These are phyloP conservation scores for Camelus dromedarius DNA, from an alignment of 2,113 vertebrate species.

Conservation along the genomic window DNA sequence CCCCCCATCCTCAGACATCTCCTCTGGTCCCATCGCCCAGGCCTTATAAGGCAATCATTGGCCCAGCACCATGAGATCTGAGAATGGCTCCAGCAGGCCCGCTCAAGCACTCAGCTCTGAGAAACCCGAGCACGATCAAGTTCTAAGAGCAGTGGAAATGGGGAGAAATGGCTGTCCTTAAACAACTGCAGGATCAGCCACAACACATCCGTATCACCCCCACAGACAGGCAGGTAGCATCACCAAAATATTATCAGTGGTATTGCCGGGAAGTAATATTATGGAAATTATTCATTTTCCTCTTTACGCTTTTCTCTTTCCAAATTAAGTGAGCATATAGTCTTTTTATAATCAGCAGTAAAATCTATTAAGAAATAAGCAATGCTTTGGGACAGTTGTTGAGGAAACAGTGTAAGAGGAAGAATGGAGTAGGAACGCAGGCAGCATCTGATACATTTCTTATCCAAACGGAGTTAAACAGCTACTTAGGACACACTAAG, in stretches of 20 bases:
- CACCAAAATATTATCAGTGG: not conserved
- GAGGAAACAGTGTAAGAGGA: not conserved
- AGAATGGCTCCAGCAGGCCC: not conserved
- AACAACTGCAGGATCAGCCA: not conserved
- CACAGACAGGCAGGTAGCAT: not conserved
- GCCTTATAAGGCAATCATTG: not conserved
- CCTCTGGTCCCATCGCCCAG: not conserved
- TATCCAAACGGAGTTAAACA: not conserved
- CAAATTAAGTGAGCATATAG: not conserved
- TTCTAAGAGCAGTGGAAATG: not conserved
- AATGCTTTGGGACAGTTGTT: not conserved
- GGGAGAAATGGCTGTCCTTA: not conserved
- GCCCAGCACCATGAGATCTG: not conserved
- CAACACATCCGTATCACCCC: not conserved
- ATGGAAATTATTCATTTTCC: not conserved
- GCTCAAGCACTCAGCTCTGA: not conserved
- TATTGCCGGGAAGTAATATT: not conserved
- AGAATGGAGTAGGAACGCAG: not conserved
- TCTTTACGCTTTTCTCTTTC: conserved; percentile 36
- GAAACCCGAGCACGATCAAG: not conserved
- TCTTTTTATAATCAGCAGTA: not conserved
- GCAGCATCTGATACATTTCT: not conserved
- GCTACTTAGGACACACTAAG: not conserved
- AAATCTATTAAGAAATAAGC: not conserved
- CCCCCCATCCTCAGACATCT: not conserved